A percentile compares a stretch with the other conserved stretches of the same genome.
These are phyloP conservation scores for Brachypteracias leptosomus DNA, from an alignment of 2,113 vertebrate genomes.

Conservation along the genomic window DNA sequence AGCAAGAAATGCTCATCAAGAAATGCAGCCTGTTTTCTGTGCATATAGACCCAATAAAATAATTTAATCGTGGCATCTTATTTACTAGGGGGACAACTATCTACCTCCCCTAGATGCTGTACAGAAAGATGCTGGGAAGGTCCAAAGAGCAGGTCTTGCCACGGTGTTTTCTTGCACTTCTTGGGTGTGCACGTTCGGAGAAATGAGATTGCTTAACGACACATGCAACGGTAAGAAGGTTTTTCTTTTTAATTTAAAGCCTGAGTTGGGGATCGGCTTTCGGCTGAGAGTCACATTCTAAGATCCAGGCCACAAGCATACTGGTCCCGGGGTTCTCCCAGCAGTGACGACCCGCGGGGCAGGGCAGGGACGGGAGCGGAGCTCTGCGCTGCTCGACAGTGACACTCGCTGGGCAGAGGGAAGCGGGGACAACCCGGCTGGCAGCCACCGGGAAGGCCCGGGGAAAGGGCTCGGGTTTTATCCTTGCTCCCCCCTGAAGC, in stretches of 20 bases:
- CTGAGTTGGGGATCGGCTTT: neutral
- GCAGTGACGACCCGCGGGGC: neutral
- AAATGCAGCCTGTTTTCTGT: neutral
- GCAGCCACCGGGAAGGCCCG: neutral
- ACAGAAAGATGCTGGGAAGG: rapidly evolving
- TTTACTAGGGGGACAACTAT: neutral
- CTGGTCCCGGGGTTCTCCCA: no score
- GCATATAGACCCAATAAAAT: neutral
- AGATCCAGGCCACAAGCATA: rapidly evolving
- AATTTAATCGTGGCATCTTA: neutral
- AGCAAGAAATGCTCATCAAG: neutral
- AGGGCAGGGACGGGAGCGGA: neutral
- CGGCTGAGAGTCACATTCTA: neutral
- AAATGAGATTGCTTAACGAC: neutral
- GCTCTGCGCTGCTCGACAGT: constrained; percentile 14
- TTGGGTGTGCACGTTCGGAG: rapidly evolving
- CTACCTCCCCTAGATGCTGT: neutral
- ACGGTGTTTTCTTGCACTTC: rapidly evolving
- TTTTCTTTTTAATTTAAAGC: neutral
- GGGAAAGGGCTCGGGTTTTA: neutral
- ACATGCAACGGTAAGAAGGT: neutral
- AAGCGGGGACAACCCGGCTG: neutral
- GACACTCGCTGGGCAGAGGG: constrained; percentile 6
- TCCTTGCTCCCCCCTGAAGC: neutral
- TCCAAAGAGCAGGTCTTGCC: neutral